Base-by-base conservation (phyloP, 2,888 invertebrate species). In the Argyra leucocephala region DNA sequence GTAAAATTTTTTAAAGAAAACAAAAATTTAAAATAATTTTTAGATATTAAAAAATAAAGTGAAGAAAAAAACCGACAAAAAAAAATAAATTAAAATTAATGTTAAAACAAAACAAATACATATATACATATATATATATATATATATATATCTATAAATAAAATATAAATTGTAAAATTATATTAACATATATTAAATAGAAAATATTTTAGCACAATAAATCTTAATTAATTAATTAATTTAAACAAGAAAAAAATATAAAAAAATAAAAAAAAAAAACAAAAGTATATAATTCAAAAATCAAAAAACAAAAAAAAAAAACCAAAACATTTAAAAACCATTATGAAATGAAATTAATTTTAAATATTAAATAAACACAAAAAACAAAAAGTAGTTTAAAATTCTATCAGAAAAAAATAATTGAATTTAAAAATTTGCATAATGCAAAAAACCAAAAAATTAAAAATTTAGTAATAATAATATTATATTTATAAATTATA, bases 131-230 rank as follows among this genome's bases (percentile, higher is more conserved):
- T 48, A 48, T 18, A 26, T 9, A 31, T 31, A 6, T 6, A 31
- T 31, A 31, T 12, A 31, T 31, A 31, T 31, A 31, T 31, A 10
- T 31, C 7, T 31, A 31, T 6, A 31, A 2, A 31, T 4, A 31
- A 31, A 31, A 31, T 10, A 31, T 31, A 10, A 31, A 31, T 31
- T 31, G 12, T 31, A 48, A n/a, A 48, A 48, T 5, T 3, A 48
- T 48, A 48, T n/a, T 18, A 2, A 48, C 18, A 18, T 48, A 48
- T 48, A 48, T 48, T 48, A 31, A 31, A n/a, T 48, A 48, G 48
- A 15, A 48, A 48, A 48, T 48, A 48, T n/a, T 48, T 48, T 48
- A 48, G 48, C 48, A 48, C 48, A 48, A 48, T 48, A 48, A 48
- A 48, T 48, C 48, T 48, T 48, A 18, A 48, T 48, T 48, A 48